These are phyloP conservation scores for Aphodius sticticus DNA, from an alignment of 2,888 invertebrate species.

Conservation along the genomic window DNA sequence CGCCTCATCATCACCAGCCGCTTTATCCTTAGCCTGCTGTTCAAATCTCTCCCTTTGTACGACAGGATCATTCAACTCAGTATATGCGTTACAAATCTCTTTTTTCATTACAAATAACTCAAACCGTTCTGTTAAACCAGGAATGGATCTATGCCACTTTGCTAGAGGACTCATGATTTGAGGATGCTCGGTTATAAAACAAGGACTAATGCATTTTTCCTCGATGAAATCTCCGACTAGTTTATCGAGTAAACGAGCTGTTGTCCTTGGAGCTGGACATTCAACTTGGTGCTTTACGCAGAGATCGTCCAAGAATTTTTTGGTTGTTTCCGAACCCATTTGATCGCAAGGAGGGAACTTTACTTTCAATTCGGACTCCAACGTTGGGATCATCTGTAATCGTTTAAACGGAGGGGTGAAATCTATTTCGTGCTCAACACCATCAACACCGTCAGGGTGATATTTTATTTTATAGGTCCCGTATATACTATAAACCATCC, in stretches of 20 bases:
- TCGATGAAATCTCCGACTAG: conserved; percentile 95
- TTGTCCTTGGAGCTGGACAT: conserved; percentile 91
- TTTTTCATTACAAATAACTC: conserved; percentile 97
- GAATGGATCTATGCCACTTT: conserved; percentile 86
- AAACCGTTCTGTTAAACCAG: conserved; percentile 89
- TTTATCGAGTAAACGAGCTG: conserved; percentile 94
- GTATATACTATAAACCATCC: conserved; percentile 93
- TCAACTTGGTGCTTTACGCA: conserved; percentile 82
- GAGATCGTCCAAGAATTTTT: conserved; percentile 79
- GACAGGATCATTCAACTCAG: conserved; percentile 97
- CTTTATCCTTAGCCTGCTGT: conserved; percentile 96
- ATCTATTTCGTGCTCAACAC: conserved; percentile 86
- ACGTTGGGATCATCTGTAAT: conserved; percentile 88
- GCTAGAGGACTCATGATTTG: conserved; percentile 99
- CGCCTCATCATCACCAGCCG: conserved; percentile 98
- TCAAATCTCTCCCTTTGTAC: conserved; percentile 95
- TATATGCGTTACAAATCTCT: conserved; percentile 98
- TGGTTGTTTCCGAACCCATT: conserved; percentile 73
- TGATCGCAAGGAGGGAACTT: conserved; percentile 77
- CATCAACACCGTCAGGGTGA: conserved; percentile 90
- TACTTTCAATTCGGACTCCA: conserved; percentile 82
- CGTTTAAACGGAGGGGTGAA: conserved; percentile 97
- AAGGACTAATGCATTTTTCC: conserved; percentile 93
- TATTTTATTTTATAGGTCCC: conserved; percentile 90
- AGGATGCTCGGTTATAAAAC: conserved; percentile 97